phyloP scores from a whole-genome alignment of 2,113 vertebrate species.

The Anhinga anhinga region DNA sequence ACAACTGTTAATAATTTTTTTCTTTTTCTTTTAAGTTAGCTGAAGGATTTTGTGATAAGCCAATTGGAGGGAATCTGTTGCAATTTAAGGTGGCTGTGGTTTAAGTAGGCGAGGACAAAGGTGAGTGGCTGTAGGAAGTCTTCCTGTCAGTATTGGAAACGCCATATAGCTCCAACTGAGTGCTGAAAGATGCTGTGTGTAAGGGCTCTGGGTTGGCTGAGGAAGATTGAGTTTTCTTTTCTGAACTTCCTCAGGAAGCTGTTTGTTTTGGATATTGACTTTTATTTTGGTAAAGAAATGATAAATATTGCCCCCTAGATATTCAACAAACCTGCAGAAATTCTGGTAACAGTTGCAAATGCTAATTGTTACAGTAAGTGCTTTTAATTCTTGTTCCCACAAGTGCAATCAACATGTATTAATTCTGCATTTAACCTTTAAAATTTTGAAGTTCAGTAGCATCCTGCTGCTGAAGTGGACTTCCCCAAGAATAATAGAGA shows the following conservation, averaged over 20 bases:
- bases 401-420: not conserved
- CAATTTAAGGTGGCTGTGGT: not conserved
- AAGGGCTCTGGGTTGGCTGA: not conserved
- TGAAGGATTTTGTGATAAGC: not conserved
- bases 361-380: not conserved
- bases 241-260: not conserved
- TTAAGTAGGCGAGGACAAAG: not conserved
- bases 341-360: not conserved
- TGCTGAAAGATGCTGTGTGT: not conserved
- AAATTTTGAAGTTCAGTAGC: not conserved
- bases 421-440: not conserved
- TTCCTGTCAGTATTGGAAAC: not conserved
- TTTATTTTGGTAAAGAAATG: too few species aligned
- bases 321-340: not conserved
- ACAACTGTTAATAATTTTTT: not conserved
- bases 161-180: rapidly evolving
- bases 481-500: not conserved
- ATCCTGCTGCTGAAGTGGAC: not conserved
- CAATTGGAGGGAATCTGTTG: not conserved
- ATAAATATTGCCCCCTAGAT: not conserved
- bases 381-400: not conserved
- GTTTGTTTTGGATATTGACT: not conserved
- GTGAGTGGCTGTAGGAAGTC: not conserved
- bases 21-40: not conserved
- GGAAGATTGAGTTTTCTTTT: not conserved